Evolutionary conservation across 2,113 vertebrate species (phyloP), one percentile per base, ranked within the genome.

Genomic region (Lampris megalopsis): DNA sequence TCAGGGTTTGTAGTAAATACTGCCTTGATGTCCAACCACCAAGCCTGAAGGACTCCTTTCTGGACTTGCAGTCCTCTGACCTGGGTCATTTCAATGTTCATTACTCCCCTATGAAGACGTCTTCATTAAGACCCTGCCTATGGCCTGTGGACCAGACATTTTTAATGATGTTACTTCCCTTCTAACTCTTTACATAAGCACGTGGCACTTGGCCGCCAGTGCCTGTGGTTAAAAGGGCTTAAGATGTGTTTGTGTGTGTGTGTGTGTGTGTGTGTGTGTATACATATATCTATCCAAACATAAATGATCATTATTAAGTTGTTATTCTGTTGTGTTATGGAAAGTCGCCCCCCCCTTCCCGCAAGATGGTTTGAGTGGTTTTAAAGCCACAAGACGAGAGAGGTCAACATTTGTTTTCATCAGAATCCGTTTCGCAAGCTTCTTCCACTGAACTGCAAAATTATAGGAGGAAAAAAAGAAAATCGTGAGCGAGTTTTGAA

Each of bases 81-180:
- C 70, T 43, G 62, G 77, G 83, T 77, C 76, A 74, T 82, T 87
- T 90, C 73, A 79, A 71, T 88, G 79, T 83, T 90, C 83, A 90
- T 93, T 94, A 93, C 80, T 92, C 87, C 78, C 80, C 84, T 79
- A 70, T 63, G 74, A 84, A 89, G 78, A 79, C 73, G 77, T 88
- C 86, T 91, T 91, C 90, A 89, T 92, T 93, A 92, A 86, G 80
- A 80, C 74, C 40, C 82, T 86, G 87, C 82, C 87, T 74, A 77
- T 91, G 80, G 87, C 91, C 75, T 82, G 68, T 88, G 73, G 80
- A 86, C 76, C 41, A 63, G 63, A 87, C 75, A 65, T 81, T 92
- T 91, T 84, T 79, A 86, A 90, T 82, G 68, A 82, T 85, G 68
- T 61, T 70, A 56, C 64, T 67, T 74, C 56, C 82, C 67, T 47